These are phyloP conservation scores for Pseudeuparius sepicola DNA, from an alignment of 2,888 invertebrate species.

Conservation along the genomic window DNA sequence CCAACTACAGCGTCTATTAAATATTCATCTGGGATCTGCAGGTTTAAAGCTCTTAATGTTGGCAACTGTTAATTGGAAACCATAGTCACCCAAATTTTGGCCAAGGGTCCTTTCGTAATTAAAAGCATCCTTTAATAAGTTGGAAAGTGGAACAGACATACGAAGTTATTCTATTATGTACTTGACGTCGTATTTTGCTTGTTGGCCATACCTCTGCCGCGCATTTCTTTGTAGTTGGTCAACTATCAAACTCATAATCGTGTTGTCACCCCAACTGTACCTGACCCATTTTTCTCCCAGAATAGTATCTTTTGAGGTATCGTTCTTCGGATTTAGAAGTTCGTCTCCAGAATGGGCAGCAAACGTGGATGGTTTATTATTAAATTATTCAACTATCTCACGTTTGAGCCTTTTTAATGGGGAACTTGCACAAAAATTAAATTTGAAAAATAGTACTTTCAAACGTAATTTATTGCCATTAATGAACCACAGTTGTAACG, in stretches of 20 bases:
- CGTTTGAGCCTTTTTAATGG: too few relatives aligned
- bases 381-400: too few relatives aligned
- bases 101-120: constrained; percentile 18
- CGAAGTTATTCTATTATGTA: constrained; percentile 19
- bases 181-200: constrained; percentile 5
- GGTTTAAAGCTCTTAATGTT: constrained; percentile 17
- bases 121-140: constrained; percentile 20
- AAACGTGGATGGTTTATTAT: too few relatives aligned
- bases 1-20: constrained; percentile 22
- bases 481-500: too few relatives aligned
- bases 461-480: too few relatives aligned
- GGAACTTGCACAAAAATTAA: too few relatives aligned
- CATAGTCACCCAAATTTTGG: constrained; percentile 19
- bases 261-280: constrained; percentile 18
- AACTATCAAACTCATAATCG: constrained; percentile 12
- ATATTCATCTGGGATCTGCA: constrained; percentile 18
- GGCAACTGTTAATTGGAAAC: constrained; percentile 20
- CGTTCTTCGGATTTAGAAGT: too few relatives aligned
- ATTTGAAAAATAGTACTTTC: too few relatives aligned
- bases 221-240: constrained; percentile 15
- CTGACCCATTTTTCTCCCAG: too few relatives aligned
- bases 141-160: constrained; percentile 18
- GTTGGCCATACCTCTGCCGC: constrained; percentile 17
- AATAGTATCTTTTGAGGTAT: too few relatives aligned
- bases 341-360: too few relatives aligned